A percentile compares a stretch with the other conserved stretches of the same genome.
These are phyloP conservation scores for Sebastes taczanowskii DNA, from an alignment of 2,797 vertebrate species.

Conservation along the genomic window DNA sequence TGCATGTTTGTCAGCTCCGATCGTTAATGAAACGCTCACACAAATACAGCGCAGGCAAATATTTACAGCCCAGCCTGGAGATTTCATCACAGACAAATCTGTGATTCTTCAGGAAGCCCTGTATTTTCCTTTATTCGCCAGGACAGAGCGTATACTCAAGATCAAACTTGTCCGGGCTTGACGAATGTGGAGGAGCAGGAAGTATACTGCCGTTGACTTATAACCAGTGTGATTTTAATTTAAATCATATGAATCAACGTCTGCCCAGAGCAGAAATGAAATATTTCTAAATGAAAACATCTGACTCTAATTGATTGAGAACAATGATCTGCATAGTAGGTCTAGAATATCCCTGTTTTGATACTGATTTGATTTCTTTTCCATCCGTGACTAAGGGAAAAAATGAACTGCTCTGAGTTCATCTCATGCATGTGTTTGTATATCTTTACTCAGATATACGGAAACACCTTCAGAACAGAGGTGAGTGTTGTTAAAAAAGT, in stretches of 20 bases:
- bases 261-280: slow-evolving; percentile 68
- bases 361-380: slow-evolving; percentile 69
- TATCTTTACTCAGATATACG: no score
- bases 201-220: slow-evolving; percentile 78
- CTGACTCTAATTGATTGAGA: slow-evolving; percentile 84
- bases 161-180: slow-evolving; percentile 65
- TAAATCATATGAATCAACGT: slow-evolving; percentile 85
- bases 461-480: no score
- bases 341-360: slow-evolving; percentile 76
- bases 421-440: slow-evolving; percentile 2
- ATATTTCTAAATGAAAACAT: slow-evolving; percentile 85
- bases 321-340: slow-evolving; percentile 78
- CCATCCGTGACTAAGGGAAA: slow-evolving; percentile 61
- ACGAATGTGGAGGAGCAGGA: slow-evolving; percentile 72
- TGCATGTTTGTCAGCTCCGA: slow-evolving; percentile 80
- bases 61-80: slow-evolving; percentile 78
- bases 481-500: no score
- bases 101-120: slow-evolving; percentile 65
- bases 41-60: slow-evolving; percentile 82
- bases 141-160: slow-evolving; percentile 66
- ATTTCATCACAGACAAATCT: slow-evolving; percentile 78
- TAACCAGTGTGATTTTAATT: slow-evolving; percentile 83
- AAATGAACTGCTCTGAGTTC: slow-evolving; percentile 40
- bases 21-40: slow-evolving; percentile 83
- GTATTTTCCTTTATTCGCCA: slow-evolving; percentile 63